Base-by-base conservation (phyloP, 2,797 vertebrate genomes). In the Fistularia commersonii region DNA sequence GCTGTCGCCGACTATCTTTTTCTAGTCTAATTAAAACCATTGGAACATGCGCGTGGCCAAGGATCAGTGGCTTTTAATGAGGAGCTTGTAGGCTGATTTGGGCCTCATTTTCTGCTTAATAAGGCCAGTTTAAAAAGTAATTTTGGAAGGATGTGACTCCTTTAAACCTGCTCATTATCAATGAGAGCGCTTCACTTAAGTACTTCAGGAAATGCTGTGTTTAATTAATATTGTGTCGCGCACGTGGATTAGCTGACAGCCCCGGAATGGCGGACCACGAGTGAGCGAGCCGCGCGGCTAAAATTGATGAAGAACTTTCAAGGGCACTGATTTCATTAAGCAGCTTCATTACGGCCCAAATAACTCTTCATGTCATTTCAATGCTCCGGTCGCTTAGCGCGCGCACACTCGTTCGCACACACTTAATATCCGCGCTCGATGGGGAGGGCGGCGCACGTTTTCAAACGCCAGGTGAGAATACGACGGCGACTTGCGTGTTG, bases 101-200 rank as follows among this genome's bases (percentile, higher is more conserved):
- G 89, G 91, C 92, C 92, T 94, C 91, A 94, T 94, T 95, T 95
- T 94, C 93, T 94, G 92, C 92, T 92, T 94, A 93, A 93, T 94
- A 92, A 92, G 93, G 90, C 92, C 84, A 89, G 89, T 93, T 93
- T 92, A 93, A 93, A 93, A 93, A 92, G 92, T 93, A 89, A 91
- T 95, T 93, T 93, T 93, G 88, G 91, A 91, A 87, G 89, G 90
- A 91, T 86, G 85, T 89, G 88, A 90, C 87, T 91, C 90, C 88
- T 92, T 92, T 91, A 93, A 92, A 92, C 93, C 92, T 90, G 90
- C 90, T 93, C 91, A 92, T 94, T 94, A 92, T 91, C 91, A 90
- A 91, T 88, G 91, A 90, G 89, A 81, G 89, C 75, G 91, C 87
- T 88, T 90, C 90, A 92, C 91, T 92, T 92, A 87, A 90, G 87